These are phyloP conservation scores for Sesamia nonagrioides DNA, from an alignment of 1,140 invertebrate species.

Conservation along the genomic window DNA sequence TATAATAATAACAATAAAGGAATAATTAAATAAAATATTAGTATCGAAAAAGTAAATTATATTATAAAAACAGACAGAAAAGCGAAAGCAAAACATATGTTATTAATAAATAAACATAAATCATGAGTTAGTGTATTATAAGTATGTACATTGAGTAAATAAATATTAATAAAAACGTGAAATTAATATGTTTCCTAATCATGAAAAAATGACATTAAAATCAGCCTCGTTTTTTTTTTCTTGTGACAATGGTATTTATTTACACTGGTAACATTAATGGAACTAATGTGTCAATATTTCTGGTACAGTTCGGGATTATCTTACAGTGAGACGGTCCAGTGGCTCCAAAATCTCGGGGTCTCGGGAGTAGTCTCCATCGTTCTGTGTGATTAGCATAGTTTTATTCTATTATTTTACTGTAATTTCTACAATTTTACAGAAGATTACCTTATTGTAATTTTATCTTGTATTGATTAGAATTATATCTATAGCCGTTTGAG, in stretches of 20 bases:
- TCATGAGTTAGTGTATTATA: neutral
- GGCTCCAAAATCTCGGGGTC: conserved; percentile 48
- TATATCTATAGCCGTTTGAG: too few species aligned
- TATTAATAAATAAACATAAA: conserved; percentile 13
- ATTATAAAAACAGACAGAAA: conserved; percentile 34
- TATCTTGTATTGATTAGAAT: too few species aligned
- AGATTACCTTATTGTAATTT: too few species aligned
- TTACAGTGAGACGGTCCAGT: conserved; percentile 49
- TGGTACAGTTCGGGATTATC: conserved; percentile 43
- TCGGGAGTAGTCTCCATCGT: conserved; percentile 64
- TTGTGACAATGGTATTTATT: conserved; percentile 32
- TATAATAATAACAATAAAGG: too few species aligned
- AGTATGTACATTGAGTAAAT: neutral
- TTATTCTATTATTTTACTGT: conserved; percentile 33
- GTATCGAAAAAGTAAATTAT: conserved; percentile 1
- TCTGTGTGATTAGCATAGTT: conserved; percentile 62
- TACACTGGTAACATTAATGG: conserved; percentile 46
- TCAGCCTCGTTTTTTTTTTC: neutral
- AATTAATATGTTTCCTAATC: conserved; percentile 13
- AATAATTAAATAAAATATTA: neutral
- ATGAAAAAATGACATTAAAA: conserved; percentile 1
- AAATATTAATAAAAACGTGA: neutral
- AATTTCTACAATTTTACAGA: neutral
- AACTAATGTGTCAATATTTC: conserved; percentile 50
- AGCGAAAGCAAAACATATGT: conserved; percentile 36